A percentile compares a stretch with the other conserved stretches of the same genome.
phyloP scores from a whole-genome alignment of 2,797 vertebrate genomes.

The Lagocephalus sceleratus region DNA sequence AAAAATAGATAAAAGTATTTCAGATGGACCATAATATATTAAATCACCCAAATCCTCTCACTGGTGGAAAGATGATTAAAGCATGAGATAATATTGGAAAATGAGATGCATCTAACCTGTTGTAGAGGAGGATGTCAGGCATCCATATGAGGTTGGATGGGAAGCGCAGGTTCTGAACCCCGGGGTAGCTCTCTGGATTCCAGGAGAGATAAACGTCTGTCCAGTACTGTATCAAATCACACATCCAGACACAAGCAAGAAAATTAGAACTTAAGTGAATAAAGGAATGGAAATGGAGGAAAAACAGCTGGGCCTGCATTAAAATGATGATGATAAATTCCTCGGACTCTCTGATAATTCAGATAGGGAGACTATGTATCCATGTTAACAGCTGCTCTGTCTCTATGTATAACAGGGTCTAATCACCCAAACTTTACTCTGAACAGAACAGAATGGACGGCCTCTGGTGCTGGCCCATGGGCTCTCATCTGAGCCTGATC shows the following conservation, averaged over 20 bases:
- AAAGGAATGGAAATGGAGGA: no score
- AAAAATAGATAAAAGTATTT: no score
- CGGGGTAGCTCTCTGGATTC: constrained; percentile 82
- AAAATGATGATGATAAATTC: no score
- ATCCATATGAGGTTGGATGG: constrained; percentile 86
- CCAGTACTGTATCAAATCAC: constrained; percentile 75
- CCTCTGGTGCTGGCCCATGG: constrained; percentile 35
- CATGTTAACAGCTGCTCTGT: no score
- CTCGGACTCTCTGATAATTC: no score
- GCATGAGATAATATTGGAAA: neutral
- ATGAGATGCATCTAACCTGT: constrained; percentile 75
- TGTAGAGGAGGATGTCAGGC: constrained; percentile 90
- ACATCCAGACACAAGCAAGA: neutral
- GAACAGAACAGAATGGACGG: constrained; percentile 30
- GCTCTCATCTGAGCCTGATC: constrained; percentile 22
- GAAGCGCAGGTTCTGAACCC: constrained; percentile 86
- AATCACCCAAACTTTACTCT: constrained; percentile 12
- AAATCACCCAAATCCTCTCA: no score
- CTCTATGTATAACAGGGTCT: no score
- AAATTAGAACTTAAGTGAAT: neutral
- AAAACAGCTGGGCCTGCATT: no score
- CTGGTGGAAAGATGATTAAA: no score
- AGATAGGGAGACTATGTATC: no score
- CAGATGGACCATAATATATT: no score
- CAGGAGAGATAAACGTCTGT: constrained; percentile 84